phyloP scores from a whole-genome alignment of 2,797 vertebrate species.

The Spatula clypeata region DNA sequence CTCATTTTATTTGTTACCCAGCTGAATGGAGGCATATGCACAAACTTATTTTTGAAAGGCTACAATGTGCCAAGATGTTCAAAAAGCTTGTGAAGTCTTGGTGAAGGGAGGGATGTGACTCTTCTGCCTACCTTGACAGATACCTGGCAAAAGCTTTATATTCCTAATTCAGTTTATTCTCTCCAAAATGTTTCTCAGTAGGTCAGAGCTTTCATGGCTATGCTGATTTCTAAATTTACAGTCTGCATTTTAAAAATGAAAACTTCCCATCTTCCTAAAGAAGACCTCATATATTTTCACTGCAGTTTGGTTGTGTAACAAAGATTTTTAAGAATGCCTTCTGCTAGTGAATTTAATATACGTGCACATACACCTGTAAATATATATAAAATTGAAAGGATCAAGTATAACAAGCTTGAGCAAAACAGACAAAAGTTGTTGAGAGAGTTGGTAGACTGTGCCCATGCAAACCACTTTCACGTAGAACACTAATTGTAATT shows the following conservation, averaged over 20 bases:
- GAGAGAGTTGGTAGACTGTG: neutral
- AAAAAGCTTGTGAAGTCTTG: neutral
- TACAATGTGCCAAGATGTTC: neutral
- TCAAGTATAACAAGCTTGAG: neutral
- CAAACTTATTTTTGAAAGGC: neutral
- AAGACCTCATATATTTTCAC: neutral
- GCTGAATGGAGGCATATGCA: neutral
- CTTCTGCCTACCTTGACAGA: neutral
- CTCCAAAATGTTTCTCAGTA: neutral
- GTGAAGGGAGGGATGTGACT: neutral
- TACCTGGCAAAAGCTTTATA: neutral
- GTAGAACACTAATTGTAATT: too few relatives aligned
- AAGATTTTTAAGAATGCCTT: neutral
- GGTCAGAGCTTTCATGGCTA: neutral
- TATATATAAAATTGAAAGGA: neutral
- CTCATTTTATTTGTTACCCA: neutral
- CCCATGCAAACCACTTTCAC: neutral
- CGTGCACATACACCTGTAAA: neutral
- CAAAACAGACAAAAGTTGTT: too few relatives aligned
- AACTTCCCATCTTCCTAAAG: neutral
- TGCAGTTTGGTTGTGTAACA: neutral
- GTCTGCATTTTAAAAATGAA: neutral
- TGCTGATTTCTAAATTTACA: neutral
- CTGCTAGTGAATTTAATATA: neutral
- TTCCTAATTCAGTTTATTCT: neutral